A percentile compares a stretch with the other conserved stretches of the same genome.
Evolutionary conservation across 1,140 invertebrate genomes (phyloP).

Genomic region (Sitobion miscanthi): DNA sequence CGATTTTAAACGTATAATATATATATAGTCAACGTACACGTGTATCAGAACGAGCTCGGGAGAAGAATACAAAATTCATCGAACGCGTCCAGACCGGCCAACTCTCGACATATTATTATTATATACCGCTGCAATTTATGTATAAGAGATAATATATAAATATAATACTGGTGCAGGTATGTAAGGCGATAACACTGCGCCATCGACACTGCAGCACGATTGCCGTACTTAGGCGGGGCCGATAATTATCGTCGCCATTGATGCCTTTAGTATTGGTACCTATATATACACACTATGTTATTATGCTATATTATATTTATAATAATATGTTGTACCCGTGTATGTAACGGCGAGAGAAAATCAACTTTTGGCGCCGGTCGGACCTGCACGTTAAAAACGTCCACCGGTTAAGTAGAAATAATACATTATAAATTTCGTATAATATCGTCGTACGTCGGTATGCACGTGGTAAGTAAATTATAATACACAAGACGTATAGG

Average conservation of each 20-base stretch:
- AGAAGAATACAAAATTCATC: not conserved
- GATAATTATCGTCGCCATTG: not conserved
- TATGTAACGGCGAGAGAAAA: not conserved
- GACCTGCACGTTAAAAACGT: not conserved
- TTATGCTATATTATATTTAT: not conserved
- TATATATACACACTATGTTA: not conserved
- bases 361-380: constrained; percentile 36
- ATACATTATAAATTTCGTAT: not conserved
- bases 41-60: too few relatives aligned
- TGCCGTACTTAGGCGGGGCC: not conserved
- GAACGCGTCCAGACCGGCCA: not conserved
- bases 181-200: not conserved
- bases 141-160: not conserved
- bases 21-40: not conserved
- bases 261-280: not conserved
- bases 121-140: not conserved
- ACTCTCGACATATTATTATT: not conserved
- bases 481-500: not conserved
- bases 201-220: not conserved
- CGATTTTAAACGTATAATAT: not conserved
- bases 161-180: not conserved
- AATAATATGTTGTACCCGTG: not conserved
- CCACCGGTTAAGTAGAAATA: not conserved
- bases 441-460: not conserved
- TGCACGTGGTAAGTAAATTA: not conserved